A percentile compares a stretch with the other conserved stretches of the same genome.
These are phyloP conservation scores for Nemotelus pantherinus DNA, from an alignment of 2,888 invertebrate genomes.

Conservation along the genomic window DNA sequence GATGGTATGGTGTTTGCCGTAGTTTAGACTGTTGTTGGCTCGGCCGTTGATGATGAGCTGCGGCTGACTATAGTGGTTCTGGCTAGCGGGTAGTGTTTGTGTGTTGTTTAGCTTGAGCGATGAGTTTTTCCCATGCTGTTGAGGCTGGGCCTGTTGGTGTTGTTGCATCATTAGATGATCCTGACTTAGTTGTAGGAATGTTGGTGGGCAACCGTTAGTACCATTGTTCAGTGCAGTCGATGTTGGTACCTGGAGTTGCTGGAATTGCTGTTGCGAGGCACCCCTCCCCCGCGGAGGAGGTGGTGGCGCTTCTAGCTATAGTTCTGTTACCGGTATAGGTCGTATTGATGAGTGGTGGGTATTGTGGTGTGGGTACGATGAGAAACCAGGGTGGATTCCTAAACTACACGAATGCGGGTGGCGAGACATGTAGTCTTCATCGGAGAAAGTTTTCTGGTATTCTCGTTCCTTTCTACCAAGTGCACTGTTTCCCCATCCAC, in stretches of 20 bases:
- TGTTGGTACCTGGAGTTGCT: slow-evolving; percentile 62
- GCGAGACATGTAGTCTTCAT: slow-evolving; percentile 77
- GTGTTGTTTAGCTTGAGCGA: slow-evolving; percentile 1
- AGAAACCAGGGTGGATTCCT: slow-evolving; percentile 62
- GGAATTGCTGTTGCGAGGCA: slow-evolving; percentile 58
- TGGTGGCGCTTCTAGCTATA: slow-evolving; percentile 96
- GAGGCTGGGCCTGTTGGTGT: slow-evolving; percentile 48
- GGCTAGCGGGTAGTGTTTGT: slow-evolving; percentile 52
- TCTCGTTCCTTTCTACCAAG: slow-evolving; percentile 80
- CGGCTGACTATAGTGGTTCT: slow-evolving; percentile 63
- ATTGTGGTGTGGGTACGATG: slow-evolving; percentile 64
- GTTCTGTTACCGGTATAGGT: slow-evolving; percentile 89
- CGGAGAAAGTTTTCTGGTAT: slow-evolving; percentile 89
- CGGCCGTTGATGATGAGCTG: slow-evolving; percentile 52
- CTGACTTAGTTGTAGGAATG: slow-evolving; percentile 63
- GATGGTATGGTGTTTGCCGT: slow-evolving; percentile 58
- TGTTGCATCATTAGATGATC: slow-evolving; percentile 61
- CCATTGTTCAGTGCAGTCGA: slow-evolving; percentile 59
- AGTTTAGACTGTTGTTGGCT: slow-evolving; percentile 53
- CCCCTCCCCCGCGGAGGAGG: slow-evolving; percentile 72
- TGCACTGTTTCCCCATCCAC: slow-evolving; percentile 65
- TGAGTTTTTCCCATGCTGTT: slow-evolving; percentile 51
- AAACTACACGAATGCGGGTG: slow-evolving; percentile 62
- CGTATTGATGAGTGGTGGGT: slow-evolving; percentile 65
- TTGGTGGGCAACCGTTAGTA: slow-evolving; percentile 52